These are phyloP conservation scores for Arion vulgaris DNA, from an alignment of 1,140 invertebrate genomes.

Conservation along the genomic window DNA sequence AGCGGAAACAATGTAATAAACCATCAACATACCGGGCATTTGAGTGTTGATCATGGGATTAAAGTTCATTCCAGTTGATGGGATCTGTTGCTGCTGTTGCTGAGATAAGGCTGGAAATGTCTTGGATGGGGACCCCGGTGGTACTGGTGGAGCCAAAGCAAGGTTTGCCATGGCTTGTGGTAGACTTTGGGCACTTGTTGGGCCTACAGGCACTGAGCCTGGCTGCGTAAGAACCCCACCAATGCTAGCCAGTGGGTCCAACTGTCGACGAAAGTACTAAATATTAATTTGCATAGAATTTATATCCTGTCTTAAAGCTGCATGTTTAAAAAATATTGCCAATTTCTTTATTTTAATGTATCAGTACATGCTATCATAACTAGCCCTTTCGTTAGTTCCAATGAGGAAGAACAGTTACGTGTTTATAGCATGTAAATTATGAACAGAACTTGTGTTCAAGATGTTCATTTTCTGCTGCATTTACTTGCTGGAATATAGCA, in stretches of 20 bases:
- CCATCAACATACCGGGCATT: too few species aligned
- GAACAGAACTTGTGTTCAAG: too few species aligned
- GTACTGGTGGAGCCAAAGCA: conserved; percentile 18
- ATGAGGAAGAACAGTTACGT: too few species aligned
- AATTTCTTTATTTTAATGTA: not conserved
- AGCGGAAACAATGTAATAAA: too few species aligned
- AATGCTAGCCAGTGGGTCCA: conserved; percentile 26
- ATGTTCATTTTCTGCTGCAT: too few species aligned
- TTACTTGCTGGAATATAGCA: too few species aligned
- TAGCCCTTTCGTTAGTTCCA: too few species aligned
- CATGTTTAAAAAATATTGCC: not conserved
- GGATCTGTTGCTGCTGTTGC: conserved; percentile 39
- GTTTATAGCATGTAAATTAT: too few species aligned
- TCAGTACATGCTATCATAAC: not conserved
- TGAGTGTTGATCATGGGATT: conserved; percentile 27
- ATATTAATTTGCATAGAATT: conserved; percentile 1
- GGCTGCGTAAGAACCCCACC: conserved; percentile 32
- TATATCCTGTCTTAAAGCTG: not conserved
- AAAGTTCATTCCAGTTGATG: conserved; percentile 19
- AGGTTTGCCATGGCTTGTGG: conserved; percentile 35
- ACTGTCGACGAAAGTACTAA: conserved; percentile 14
- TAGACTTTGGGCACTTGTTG: conserved; percentile 30
- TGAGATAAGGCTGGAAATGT: conserved; percentile 29
- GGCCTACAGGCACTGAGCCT: conserved; percentile 30
- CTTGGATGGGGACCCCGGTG: conserved; percentile 34